Conservation (phyloP, 2,888 invertebrate genomes). For the Zonitis immaculata region DNA sequence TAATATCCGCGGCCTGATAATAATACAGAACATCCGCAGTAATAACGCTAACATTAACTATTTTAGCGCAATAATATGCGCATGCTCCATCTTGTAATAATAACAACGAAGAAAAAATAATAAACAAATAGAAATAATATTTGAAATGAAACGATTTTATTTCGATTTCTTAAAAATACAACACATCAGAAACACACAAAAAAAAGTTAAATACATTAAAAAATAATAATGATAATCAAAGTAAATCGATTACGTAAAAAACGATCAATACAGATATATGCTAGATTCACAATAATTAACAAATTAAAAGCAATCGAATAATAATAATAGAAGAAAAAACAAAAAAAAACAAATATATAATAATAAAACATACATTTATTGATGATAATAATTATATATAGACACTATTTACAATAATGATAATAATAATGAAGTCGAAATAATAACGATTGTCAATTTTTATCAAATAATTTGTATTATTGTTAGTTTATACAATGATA, state of each 20-base stretch:
- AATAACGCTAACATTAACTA: background rate
- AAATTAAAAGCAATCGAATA: slow-evolving; percentile 9
- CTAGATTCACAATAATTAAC: background rate
- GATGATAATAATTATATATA: background rate
- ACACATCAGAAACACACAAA: slow-evolving; percentile 9
- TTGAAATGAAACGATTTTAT: slow-evolving; percentile 37
- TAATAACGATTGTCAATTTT: background rate
- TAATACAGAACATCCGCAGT: background rate
- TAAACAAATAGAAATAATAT: slow-evolving; percentile 39
- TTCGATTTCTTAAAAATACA: slow-evolving; percentile 10
- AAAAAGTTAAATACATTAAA: slow-evolving; percentile 1
- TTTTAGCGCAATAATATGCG: background rate
- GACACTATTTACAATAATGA: slow-evolving; percentile 1
- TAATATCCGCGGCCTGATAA: too few relatives aligned
- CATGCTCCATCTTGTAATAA: background rate
- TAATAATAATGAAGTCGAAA: too few relatives aligned
- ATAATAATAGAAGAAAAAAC: slow-evolving; percentile 9
- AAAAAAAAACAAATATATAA: background rate
- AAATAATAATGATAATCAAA: background rate
- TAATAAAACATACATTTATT: background rate
- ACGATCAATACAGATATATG: too few relatives aligned
- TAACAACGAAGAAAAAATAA: slow-evolving; percentile 52
- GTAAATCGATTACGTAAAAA: too few relatives aligned
- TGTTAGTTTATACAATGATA: background rate
- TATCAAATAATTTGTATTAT: too few relatives aligned